Evolutionary conservation across 2,797 vertebrate species (phyloP).

Genomic region (Orestias chungarensis): DNA sequence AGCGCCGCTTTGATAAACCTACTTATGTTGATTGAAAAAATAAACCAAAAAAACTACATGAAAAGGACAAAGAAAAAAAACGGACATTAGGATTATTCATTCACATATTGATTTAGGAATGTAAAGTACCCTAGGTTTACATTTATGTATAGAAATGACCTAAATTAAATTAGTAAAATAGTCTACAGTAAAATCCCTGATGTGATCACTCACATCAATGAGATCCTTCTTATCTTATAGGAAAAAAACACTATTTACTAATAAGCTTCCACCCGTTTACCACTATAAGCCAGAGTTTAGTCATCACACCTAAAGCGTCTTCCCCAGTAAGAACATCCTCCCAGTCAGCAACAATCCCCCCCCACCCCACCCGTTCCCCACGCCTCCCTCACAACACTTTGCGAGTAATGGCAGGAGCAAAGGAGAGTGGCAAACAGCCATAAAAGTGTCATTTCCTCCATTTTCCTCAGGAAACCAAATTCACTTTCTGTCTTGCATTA

Average conservation of each 20-base stretch:
- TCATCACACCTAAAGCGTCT: constrained; percentile 48
- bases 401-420: constrained; percentile 79
- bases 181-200: constrained; percentile 1
- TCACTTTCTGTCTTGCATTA: constrained; percentile 74
- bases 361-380: constrained; percentile 43
- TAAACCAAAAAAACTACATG: not conserved
- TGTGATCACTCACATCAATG: not conserved
- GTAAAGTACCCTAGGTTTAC: not conserved
- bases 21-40: not conserved
- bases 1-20: not conserved
- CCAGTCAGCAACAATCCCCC: constrained; percentile 58
- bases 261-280: constrained; percentile 46
- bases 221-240: not conserved
- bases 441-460: constrained; percentile 84
- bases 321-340: constrained; percentile 63
- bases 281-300: constrained; percentile 40
- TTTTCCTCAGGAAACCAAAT: constrained; percentile 81
- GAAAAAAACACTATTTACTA: constrained; percentile 43
- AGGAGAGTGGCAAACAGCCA: constrained; percentile 81
- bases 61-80: not conserved
- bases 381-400: constrained; percentile 48
- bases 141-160: not conserved
- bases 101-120: not conserved
- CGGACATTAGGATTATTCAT: not conserved
- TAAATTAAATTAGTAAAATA: not conserved